Evolutionary conservation across 1,140 invertebrate genomes (phyloP).

Genomic region (Drosophila pseudoananassae): DNA sequence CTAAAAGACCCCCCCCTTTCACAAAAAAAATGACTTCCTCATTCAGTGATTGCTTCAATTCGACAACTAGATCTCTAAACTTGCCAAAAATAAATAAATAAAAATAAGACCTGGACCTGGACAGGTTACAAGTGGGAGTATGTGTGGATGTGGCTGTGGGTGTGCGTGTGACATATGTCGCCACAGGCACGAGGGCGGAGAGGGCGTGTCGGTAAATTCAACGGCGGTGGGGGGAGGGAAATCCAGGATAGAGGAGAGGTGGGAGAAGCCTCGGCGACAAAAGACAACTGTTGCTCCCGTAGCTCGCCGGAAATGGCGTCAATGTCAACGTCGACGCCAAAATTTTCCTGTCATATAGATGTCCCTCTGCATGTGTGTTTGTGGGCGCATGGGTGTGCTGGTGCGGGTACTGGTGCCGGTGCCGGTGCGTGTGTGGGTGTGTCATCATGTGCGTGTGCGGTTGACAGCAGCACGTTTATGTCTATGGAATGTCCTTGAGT

Average conservation of each 20-base stretch:
- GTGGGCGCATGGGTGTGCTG: background rate
- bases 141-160: constrained; percentile 21
- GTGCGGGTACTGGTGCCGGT: constrained; percentile 19
- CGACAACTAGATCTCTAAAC: constrained; percentile 34
- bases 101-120: constrained; percentile 16
- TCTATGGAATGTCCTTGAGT: constrained; percentile 60
- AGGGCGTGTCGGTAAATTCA: background rate
- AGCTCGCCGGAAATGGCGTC: constrained; percentile 74
- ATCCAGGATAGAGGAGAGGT: background rate
- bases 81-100: constrained; percentile 12
- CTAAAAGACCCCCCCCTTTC: background rate
- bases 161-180: constrained; percentile 67
- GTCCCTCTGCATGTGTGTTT: constrained; percentile 1
- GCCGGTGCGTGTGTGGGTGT: constrained; percentile 33
- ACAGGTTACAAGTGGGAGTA: constrained; percentile 21
- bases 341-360: constrained; percentile 58
- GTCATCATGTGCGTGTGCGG: constrained; percentile 71
- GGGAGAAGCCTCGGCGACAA: constrained; percentile 7
- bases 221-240: background rate
- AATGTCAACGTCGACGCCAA: constrained; percentile 79
- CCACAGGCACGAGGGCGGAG: constrained; percentile 39
- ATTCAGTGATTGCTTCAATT: constrained; percentile 22
- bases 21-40: constrained; percentile 6
- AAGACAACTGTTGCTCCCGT: constrained; percentile 64
- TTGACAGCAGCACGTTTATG: constrained; percentile 78